Evolutionary conservation across 2,797 vertebrate genomes (phyloP), one percentile per base, ranked within the genome.

Genomic region (Champsocephalus esox): DNA sequence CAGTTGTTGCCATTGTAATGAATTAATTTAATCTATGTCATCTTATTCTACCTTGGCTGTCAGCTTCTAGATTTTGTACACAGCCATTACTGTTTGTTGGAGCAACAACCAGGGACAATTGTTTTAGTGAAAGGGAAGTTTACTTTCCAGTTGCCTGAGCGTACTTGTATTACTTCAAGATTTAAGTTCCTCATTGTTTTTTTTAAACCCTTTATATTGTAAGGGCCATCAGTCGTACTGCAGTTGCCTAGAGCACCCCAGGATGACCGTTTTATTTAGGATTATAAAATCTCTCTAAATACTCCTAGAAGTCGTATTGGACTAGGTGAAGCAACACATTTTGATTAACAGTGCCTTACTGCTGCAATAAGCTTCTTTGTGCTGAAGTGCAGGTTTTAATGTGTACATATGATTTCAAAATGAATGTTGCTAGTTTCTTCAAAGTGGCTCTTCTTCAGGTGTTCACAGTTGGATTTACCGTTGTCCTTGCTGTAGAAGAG

Each of bases 381-480:
- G 46, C 67, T 28, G 21, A 13, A 84, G 62, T 3, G 16, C 21
- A 82, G 74, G 69, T 78, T 38, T 79, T 17, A 66, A 1, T 0
- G 62, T 72, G 70, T 59, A 55, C 24, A 51, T 71, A 52, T 4
- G 24, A 66, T 64, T 65, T 34, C 77, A 70, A 46, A 81, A 66
- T 82, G 65, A 73, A 74, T 60, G 56, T 52, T 44, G 43, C 45
- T 24, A 12, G 46, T 70, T 73, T 81, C 70, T 71, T 49, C 71
- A 41, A 43, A 76, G 63, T 65, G 46, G 46, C 61, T 70, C 54
- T 58, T 85, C 83, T 81, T 73, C 51, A 43, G 52, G 77, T 68
- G 6, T 65, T 80, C 61, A 43, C 77, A 75, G 46, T 73, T 82
- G 55, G 45, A 63, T 70, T 88, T 88, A 87, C 85, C 85, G 86